Evolutionary conservation across 1,140 invertebrate genomes (phyloP).

Genomic region (Thaumetopoea pityocampa): DNA sequence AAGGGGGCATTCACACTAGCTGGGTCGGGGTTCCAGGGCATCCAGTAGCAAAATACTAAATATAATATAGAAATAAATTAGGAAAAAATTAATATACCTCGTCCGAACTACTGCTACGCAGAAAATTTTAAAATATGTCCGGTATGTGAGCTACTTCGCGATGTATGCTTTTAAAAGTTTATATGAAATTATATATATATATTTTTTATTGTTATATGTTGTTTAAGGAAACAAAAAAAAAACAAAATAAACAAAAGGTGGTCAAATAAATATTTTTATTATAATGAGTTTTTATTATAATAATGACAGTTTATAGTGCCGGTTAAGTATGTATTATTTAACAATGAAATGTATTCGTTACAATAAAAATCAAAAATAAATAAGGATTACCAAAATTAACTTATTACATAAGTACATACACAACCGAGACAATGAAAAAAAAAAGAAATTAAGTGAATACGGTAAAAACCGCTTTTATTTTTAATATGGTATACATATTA

Average conservation of each 20-base stretch:
- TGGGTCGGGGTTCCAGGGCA: slow-evolving; percentile 66
- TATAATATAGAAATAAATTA: slow-evolving; percentile 46
- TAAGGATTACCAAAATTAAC: slow-evolving; percentile 54
- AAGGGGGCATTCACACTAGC: slow-evolving; percentile 71
- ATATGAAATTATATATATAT: slow-evolving; percentile 1
- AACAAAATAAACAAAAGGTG: slow-evolving; percentile 58
- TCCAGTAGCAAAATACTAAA: slow-evolving; percentile 65
- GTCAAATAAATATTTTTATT: slow-evolving; percentile 71
- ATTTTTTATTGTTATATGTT: too few species aligned
- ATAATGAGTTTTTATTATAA: slow-evolving; percentile 57
- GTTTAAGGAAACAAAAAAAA: slow-evolving; percentile 46
- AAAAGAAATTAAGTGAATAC: slow-evolving; percentile 45
- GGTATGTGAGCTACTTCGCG: slow-evolving; percentile 70
- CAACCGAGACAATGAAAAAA: slow-evolving; percentile 68
- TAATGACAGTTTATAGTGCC: slow-evolving; percentile 59
- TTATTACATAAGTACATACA: slow-evolving; percentile 74
- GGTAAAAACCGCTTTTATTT: slow-evolving; percentile 34
- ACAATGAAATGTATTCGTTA: slow-evolving; percentile 49
- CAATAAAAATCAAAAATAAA: slow-evolving; percentile 58
- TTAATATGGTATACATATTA: slow-evolving; percentile 34
- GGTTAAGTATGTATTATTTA: slow-evolving; percentile 66
- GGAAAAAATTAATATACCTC: slow-evolving; percentile 48
- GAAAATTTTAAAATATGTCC: slow-evolving; percentile 45
- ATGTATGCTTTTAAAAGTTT: too few species aligned
- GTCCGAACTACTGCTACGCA: slow-evolving; percentile 63